Evolutionary conservation across 2,113 vertebrate species (phyloP).

Genomic region (Atlantisia rogersi): DNA sequence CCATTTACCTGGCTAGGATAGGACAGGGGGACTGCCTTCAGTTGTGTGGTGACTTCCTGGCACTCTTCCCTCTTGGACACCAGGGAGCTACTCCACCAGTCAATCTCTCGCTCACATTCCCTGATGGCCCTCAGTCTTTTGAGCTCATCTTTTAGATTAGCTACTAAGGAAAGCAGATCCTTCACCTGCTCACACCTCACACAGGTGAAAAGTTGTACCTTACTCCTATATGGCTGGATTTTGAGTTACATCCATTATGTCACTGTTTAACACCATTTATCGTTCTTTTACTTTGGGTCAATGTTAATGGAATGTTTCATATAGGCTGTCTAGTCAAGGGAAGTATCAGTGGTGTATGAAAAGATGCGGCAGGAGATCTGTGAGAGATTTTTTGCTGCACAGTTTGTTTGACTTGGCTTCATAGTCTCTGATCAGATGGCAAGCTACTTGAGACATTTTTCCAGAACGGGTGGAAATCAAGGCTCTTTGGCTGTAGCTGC

Average conservation of each 20-base stretch:
- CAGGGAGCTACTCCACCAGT: no score
- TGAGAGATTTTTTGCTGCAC: not conserved
- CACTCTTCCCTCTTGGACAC: no score
- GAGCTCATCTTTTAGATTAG: no score
- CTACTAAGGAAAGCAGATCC: no score
- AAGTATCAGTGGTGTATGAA: not conserved
- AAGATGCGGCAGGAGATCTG: not conserved
- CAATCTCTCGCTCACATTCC: no score
- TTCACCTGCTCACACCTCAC: no score
- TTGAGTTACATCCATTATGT: not conserved
- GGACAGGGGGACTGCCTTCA: no score
- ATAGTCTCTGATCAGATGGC: not conserved
- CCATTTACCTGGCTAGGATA: no score
- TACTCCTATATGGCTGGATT: not conserved
- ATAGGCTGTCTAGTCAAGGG: not conserved
- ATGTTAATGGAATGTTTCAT: not conserved
- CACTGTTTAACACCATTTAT: rapidly evolving
- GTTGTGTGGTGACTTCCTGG: no score
- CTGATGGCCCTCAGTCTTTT: no score
- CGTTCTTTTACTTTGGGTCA: not conserved
- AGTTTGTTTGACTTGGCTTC: not conserved
- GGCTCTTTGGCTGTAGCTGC: not conserved
- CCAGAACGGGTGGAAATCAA: not conserved
- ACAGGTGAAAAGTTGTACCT: not conserved
- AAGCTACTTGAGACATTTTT: not conserved